phyloP scores from a whole-genome alignment of 1,140 invertebrate species.

The Solenopsis fugax region DNA sequence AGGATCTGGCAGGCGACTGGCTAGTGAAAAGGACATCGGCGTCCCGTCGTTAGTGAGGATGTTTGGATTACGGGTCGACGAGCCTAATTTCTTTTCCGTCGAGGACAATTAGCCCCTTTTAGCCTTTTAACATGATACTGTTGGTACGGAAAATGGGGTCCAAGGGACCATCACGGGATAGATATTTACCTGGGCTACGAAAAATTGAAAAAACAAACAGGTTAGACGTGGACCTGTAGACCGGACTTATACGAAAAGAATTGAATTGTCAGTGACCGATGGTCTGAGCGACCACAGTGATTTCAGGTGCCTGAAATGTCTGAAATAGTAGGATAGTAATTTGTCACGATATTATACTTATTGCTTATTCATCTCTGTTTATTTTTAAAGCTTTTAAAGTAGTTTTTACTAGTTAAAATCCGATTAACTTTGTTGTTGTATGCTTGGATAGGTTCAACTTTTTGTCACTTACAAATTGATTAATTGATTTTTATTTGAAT shows the following conservation, averaged over 20 bases:
- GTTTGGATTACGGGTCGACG: constrained; percentile 66
- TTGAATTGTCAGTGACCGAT: constrained; percentile 72
- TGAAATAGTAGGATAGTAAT: constrained; percentile 5
- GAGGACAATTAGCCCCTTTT: constrained; percentile 76
- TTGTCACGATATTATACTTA: constrained; percentile 53
- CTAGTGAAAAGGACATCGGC: constrained; percentile 56
- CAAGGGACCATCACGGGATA: not conserved
- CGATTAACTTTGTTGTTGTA: constrained; percentile 4
- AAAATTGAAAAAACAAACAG: constrained; percentile 78
- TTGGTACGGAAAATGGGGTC: constrained; percentile 24
- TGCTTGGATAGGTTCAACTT: not conserved
- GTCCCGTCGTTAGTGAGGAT: constrained; percentile 36
- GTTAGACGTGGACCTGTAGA: not conserved
- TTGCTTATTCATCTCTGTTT: not conserved
- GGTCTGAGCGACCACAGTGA: constrained; percentile 51
- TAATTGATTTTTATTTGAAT: not conserved
- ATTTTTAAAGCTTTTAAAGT: not conserved
- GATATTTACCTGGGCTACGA: constrained; percentile 64
- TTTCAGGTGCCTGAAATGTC: constrained; percentile 64
- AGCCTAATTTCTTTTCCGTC: constrained; percentile 70
- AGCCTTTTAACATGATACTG: constrained; percentile 45
- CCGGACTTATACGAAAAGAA: constrained; percentile 53
- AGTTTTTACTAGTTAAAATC: not conserved
- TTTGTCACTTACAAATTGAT: not conserved
- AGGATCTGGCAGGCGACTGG: constrained; percentile 23